phyloP scores from a whole-genome alignment of 2,888 invertebrate genomes.

The Nomada flava region DNA sequence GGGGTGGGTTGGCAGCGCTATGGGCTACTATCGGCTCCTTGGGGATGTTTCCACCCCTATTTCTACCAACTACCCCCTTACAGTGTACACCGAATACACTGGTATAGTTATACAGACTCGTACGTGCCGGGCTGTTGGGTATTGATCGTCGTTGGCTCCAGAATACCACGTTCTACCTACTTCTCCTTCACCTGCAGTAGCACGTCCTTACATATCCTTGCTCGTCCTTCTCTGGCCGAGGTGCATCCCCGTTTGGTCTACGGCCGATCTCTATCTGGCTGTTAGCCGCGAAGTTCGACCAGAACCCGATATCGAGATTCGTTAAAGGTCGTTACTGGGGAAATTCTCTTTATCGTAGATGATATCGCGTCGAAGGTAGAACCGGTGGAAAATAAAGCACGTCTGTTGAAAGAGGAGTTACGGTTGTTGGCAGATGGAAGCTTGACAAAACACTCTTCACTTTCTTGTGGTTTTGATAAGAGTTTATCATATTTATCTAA shows the following conservation, averaged over 20 bases:
- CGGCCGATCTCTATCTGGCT: slow-evolving; percentile 64
- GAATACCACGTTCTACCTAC: slow-evolving; percentile 77
- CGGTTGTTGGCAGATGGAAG: too few species aligned
- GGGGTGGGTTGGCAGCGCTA: slow-evolving; percentile 79
- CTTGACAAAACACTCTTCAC: too few species aligned
- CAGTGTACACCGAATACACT: slow-evolving; percentile 79
- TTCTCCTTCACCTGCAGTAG: slow-evolving; percentile 80
- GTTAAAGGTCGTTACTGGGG: slow-evolving; percentile 16
- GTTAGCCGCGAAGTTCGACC: slow-evolving; percentile 59
- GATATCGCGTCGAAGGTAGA: not conserved
- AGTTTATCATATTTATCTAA: too few species aligned
- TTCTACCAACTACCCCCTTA: slow-evolving; percentile 79
- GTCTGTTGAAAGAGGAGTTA: too few species aligned
- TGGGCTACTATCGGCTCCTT: slow-evolving; percentile 82
- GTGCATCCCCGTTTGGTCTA: slow-evolving; percentile 54
- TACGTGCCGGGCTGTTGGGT: slow-evolving; percentile 79
- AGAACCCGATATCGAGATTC: slow-evolving; percentile 62
- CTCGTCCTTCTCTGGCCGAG: slow-evolving; percentile 75
- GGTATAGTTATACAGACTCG: slow-evolving; percentile 78
- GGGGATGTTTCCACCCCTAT: slow-evolving; percentile 83
- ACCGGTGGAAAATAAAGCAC: not conserved
- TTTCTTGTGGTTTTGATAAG: too few species aligned
- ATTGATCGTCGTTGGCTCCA: slow-evolving; percentile 80
- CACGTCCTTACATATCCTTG: slow-evolving; percentile 79
- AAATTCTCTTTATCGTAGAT: slow-evolving; percentile 21